Conservation (phyloP, 2,113 vertebrate genomes). For the Elanoides forficatus region DNA sequence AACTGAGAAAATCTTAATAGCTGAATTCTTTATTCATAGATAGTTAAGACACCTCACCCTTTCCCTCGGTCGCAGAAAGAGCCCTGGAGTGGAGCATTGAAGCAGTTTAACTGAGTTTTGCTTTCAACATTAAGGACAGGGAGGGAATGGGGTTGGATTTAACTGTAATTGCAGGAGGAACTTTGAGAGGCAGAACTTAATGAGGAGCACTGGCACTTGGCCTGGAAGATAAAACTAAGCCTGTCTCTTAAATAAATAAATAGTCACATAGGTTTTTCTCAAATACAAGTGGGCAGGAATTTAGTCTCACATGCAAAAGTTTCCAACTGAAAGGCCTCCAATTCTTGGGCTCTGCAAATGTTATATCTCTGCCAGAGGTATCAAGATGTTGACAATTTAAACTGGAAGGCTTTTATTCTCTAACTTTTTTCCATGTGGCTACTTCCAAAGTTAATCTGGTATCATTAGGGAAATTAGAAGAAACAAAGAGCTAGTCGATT, state of each 20-base stretch:
- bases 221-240: conserved; percentile 33
- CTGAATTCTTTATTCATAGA: not conserved
- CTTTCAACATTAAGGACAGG: not conserved
- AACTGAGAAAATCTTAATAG: not conserved
- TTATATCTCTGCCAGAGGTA: not conserved
- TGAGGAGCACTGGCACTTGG: not conserved
- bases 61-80: not conserved
- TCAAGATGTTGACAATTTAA: not conserved
- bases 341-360: not conserved
- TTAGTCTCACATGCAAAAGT: not conserved
- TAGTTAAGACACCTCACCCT: not conserved
- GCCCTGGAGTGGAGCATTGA: not conserved
- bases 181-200: not conserved
- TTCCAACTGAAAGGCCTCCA: not conserved
- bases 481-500: not conserved
- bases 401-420: not conserved
- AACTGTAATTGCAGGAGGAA: not conserved
- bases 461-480: not conserved
- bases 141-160: not conserved
- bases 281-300: not conserved
- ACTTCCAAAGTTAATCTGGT: not conserved
- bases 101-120: not conserved
- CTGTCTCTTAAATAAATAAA: conserved; percentile 23
- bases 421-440: not conserved
- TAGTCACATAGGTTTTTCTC: not conserved